Conservation (phyloP, 2,113 vertebrate genomes). For the Lamprologus speciosus region DNA sequence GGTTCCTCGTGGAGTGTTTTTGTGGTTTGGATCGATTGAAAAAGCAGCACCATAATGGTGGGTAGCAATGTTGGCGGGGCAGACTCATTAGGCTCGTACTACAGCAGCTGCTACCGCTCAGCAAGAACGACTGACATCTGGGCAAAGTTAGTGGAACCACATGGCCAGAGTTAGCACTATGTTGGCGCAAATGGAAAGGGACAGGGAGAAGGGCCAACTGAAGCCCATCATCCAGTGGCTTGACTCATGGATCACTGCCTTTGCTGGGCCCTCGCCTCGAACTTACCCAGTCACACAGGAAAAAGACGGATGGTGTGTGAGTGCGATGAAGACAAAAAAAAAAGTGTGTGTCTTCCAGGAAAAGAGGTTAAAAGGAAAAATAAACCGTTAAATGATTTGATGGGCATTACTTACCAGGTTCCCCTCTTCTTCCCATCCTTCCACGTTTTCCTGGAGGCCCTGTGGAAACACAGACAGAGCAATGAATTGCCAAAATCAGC, state of each 20-base stretch:
- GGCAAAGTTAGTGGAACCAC: constrained; percentile 54
- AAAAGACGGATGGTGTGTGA: not conserved
- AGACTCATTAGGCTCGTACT: constrained; percentile 39
- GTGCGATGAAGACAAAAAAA: not conserved
- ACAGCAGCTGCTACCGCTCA: constrained; percentile 63
- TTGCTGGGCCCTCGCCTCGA: not conserved
- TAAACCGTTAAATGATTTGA: constrained; percentile 14
- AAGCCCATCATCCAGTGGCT: constrained; percentile 8
- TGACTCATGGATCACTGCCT: constrained; percentile 27
- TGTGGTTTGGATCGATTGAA: constrained; percentile 19
- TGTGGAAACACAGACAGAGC: constrained; percentile 63
- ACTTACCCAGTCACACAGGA: not conserved
- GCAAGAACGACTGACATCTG: constrained; percentile 36
- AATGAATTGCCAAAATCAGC: constrained; percentile 20
- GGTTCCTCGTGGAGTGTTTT: constrained; percentile 10
- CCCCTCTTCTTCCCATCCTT: constrained; percentile 84
- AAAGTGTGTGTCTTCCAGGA: not conserved
- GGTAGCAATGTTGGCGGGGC: constrained; percentile 29
- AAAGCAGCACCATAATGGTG: constrained; percentile 16
- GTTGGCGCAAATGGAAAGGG: constrained; percentile 11
- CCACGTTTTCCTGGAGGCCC: constrained; percentile 90
- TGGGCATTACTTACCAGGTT: constrained; percentile 76
- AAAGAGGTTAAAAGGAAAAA: not conserved
- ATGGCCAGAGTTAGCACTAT: constrained; percentile 44
- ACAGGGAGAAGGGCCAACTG: constrained; percentile 29